These are phyloP conservation scores for Lasioglossum calceatum DNA, from an alignment of 2,888 invertebrate genomes.

Conservation along the genomic window DNA sequence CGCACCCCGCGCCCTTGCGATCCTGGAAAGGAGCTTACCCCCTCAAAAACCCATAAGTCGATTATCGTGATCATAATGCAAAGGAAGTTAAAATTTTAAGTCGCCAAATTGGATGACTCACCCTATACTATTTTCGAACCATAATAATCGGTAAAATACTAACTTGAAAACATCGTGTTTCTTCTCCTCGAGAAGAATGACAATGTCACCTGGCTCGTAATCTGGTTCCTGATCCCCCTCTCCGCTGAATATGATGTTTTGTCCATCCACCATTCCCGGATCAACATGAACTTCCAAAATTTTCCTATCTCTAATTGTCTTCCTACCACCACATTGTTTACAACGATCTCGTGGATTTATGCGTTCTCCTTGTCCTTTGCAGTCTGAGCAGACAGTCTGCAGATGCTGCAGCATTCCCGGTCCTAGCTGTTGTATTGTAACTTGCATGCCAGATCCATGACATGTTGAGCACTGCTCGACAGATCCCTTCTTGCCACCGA, in stretches of 20 bases:
- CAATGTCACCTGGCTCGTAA: slow-evolving; percentile 96
- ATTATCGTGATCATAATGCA: too few species aligned
- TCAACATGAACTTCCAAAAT: slow-evolving; percentile 98
- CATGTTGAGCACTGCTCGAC: slow-evolving; percentile 95
- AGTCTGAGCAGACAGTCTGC: slow-evolving; percentile 94
- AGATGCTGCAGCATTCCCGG: slow-evolving; percentile 95
- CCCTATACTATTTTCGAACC: neutral
- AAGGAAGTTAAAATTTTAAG: neutral
- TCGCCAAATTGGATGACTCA: neutral
- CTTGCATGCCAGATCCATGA: slow-evolving; percentile 94
- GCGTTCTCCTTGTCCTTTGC: slow-evolving; percentile 94
- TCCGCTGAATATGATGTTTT: slow-evolving; percentile 96
- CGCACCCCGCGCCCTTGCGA: too few species aligned
- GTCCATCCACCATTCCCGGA: slow-evolving; percentile 97
- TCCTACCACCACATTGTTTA: slow-evolving; percentile 96
- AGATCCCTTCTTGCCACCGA: slow-evolving; percentile 97
- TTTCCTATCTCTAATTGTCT: slow-evolving; percentile 95
- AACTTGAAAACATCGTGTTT: slow-evolving; percentile 91
- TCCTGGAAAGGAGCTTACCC: too few species aligned
- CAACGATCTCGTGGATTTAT: slow-evolving; percentile 96
- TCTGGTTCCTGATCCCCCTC: slow-evolving; percentile 99
- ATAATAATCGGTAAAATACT: slow-evolving; percentile 66
- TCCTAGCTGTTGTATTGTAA: slow-evolving; percentile 89
- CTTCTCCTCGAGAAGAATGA: slow-evolving; percentile 97
- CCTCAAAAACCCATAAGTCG: neutral